phyloP scores from a whole-genome alignment of 2,113 vertebrate species.

The Chroicocephalus ridibundus region DNA sequence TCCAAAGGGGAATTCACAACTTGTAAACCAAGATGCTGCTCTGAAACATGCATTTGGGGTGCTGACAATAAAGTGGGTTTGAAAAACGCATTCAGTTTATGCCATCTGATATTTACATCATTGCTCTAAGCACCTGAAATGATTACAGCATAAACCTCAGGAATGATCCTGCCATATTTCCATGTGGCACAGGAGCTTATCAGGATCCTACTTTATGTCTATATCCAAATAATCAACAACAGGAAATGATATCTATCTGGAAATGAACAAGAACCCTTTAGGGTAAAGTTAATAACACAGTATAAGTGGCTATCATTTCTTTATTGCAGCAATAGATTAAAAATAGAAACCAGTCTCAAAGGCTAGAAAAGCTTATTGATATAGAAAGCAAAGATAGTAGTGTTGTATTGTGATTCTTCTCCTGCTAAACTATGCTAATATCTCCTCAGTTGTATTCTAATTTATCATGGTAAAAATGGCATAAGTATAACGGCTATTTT shows the following conservation, averaged over 20 bases:
- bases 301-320: background rate
- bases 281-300: background rate
- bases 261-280: background rate
- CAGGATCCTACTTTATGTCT: background rate
- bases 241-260: background rate
- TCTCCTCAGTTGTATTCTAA: background rate
- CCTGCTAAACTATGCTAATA: background rate
- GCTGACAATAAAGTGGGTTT: background rate
- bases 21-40: background rate
- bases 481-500: background rate
- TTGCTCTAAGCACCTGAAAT: background rate
- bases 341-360: background rate
- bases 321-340: background rate
- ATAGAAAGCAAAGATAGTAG: background rate
- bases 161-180: background rate
- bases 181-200: background rate
- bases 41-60: background rate
- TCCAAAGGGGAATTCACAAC: background rate
- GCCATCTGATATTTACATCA: background rate
- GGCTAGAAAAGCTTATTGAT: background rate
- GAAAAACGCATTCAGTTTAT: background rate
- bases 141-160: background rate
- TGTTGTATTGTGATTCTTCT: background rate
- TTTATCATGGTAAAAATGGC: background rate
- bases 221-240: background rate